Evolutionary conservation across 2,113 vertebrate species (phyloP).

Genomic region (Mesembrinibis cayennensis): DNA sequence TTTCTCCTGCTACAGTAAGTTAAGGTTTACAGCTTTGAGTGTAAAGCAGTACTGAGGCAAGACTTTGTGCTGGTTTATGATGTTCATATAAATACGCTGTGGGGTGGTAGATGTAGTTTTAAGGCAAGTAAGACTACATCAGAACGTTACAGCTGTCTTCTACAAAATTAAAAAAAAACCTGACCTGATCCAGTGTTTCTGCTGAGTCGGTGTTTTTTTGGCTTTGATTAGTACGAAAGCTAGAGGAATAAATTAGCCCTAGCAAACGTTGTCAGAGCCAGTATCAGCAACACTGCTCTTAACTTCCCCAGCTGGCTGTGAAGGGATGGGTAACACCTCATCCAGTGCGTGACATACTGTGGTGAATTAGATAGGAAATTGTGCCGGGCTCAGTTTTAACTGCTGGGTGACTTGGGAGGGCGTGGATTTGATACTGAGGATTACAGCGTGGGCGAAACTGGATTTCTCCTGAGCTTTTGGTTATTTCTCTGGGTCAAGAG

Average conservation of each 20-base stretch:
- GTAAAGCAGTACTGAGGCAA: background rate
- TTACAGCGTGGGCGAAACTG: background rate
- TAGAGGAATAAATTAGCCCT: background rate
- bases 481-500: slow-evolving; percentile 4
- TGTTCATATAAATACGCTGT: fast-evolving
- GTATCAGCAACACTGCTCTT: background rate
- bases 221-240: background rate
- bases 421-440: background rate
- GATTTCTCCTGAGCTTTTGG: background rate
- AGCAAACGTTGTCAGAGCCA: background rate
- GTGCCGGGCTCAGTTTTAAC: background rate
- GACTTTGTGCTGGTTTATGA: background rate
- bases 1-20: background rate
- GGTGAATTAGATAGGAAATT: background rate
- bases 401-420: background rate
- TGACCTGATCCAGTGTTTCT: background rate
- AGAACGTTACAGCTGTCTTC: background rate
- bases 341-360: background rate
- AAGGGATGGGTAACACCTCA: fast-evolving
- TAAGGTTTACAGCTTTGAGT: background rate
- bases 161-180: background rate
- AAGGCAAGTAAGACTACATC: background rate
- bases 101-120: background rate
- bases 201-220: background rate
- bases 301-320: background rate